Conservation (phyloP, 1,140 invertebrate species). For the Scaptomyza hsui region DNA sequence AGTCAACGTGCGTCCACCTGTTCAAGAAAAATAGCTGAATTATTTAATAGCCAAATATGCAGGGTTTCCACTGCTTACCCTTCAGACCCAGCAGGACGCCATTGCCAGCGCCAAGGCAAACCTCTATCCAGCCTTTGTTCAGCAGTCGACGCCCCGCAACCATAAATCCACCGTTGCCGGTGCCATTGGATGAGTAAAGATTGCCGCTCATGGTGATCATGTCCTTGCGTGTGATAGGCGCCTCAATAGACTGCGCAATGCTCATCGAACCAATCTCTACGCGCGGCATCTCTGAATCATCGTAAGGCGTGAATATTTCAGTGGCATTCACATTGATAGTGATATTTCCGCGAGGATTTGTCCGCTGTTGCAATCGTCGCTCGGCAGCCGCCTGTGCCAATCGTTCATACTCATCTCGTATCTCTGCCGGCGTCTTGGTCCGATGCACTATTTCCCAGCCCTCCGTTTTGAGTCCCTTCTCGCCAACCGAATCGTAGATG, state of each 20-base stretch:
- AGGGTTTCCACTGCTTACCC: slow-evolving; percentile 78
- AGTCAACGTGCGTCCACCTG: slow-evolving; percentile 69
- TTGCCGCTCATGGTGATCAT: slow-evolving; percentile 92
- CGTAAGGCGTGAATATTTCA: slow-evolving; percentile 94
- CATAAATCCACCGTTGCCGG: slow-evolving; percentile 88
- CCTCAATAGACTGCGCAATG: slow-evolving; percentile 96
- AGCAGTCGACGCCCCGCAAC: slow-evolving; percentile 90
- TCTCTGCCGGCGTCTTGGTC: slow-evolving; percentile 96
- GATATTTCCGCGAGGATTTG: slow-evolving; percentile 95
- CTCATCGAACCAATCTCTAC: slow-evolving; percentile 96
- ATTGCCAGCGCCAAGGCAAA: slow-evolving; percentile 91
- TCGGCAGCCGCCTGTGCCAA: slow-evolving; percentile 90
- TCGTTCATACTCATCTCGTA: slow-evolving; percentile 96
- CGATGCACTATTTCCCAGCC: slow-evolving; percentile 96
- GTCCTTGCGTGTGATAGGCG: slow-evolving; percentile 93
- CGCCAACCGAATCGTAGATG: slow-evolving; percentile 85
- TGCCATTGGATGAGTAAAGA: slow-evolving; percentile 94
- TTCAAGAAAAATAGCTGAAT: slow-evolving; percentile 15
- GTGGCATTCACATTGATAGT: slow-evolving; percentile 96
- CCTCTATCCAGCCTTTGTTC: slow-evolving; percentile 93
- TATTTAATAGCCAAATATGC: slow-evolving; percentile 2
- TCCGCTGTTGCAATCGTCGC: slow-evolving; percentile 91
- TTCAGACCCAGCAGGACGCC: slow-evolving; percentile 90
- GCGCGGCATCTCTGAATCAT: slow-evolving; percentile 89
- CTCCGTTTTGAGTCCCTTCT: slow-evolving; percentile 92